Evolutionary conservation across 2,113 vertebrate species (phyloP).

Genomic region (Archocentrus centrarchus): DNA sequence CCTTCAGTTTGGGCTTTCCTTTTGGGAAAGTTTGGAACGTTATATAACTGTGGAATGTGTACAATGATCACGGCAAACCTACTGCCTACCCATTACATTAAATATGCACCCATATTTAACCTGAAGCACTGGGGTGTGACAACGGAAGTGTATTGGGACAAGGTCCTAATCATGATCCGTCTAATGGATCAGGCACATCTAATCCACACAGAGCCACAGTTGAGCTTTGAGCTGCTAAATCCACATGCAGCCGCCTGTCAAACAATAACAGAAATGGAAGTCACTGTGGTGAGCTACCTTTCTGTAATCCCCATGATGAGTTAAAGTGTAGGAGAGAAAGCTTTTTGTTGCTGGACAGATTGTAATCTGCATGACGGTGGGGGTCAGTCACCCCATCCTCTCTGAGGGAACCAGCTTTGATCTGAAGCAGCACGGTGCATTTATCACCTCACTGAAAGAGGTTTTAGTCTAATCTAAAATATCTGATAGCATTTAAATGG

Average conservation of each 20-base stretch:
- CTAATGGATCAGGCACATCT: conserved; percentile 68
- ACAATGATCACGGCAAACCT: neutral
- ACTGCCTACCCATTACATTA: neutral
- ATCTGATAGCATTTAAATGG: conserved; percentile 18
- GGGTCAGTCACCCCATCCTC: conserved; percentile 14
- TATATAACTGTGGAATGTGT: neutral
- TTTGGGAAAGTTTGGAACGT: fast-evolving
- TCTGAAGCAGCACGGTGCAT: neutral
- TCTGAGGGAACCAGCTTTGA: conserved; percentile 27
- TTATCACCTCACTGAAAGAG: conserved; percentile 8
- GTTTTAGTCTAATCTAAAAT: conserved; percentile 7
- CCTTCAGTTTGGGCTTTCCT: neutral
- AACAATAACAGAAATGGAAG: conserved; percentile 79
- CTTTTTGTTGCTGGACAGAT: conserved; percentile 51
- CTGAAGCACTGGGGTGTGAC: conserved; percentile 47
- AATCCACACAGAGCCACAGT: conserved; percentile 67
- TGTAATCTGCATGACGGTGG: conserved; percentile 33
- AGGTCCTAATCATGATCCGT: conserved; percentile 70
- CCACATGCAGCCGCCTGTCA: conserved; percentile 51
- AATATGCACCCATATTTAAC: conserved; percentile 14
- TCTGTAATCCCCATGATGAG: conserved; percentile 71
- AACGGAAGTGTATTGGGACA: conserved; percentile 56
- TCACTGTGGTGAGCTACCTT: conserved; percentile 41
- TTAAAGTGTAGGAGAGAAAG: conserved; percentile 53
- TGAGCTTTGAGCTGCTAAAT: conserved; percentile 38